phyloP scores from a whole-genome alignment of 2,113 vertebrate genomes.

The Engystomops pustulosus region DNA sequence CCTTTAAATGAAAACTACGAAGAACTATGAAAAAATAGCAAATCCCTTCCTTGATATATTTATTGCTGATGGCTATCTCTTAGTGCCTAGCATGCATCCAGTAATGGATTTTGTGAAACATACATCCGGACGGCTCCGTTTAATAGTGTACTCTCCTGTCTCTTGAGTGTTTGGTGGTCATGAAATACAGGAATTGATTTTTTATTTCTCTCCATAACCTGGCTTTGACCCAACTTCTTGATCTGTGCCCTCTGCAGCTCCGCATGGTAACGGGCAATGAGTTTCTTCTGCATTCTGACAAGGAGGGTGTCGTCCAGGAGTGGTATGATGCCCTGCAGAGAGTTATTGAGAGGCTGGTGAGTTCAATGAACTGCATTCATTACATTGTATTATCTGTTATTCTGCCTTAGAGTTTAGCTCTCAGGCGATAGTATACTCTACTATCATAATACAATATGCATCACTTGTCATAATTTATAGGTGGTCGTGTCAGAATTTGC shows the following conservation, averaged over 20 bases:
- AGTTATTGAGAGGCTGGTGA: constrained; percentile 85
- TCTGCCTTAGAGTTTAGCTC: too few species aligned
- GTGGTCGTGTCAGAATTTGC: too few species aligned
- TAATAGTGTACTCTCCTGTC: constrained; percentile 17
- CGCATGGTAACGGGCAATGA: constrained; percentile 89
- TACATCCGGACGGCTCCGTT: constrained; percentile 5
- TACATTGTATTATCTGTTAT: background rate
- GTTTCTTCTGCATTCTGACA: constrained; percentile 90
- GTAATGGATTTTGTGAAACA: constrained; percentile 8
- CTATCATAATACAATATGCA: too few species aligned
- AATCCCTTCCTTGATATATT: background rate
- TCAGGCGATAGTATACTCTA: background rate
- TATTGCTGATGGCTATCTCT: background rate
- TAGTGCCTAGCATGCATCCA: background rate
- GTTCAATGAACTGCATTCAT: constrained; percentile 50
- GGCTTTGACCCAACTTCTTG: constrained; percentile 31
- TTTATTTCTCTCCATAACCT: background rate
- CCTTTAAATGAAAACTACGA: background rate
- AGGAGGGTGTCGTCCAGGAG: constrained; percentile 79
- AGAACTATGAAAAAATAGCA: too few species aligned
- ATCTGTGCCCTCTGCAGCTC: constrained; percentile 70
- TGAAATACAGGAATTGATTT: constrained; percentile 21
- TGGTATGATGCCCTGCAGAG: constrained; percentile 84
- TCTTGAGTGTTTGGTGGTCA: constrained; percentile 28
- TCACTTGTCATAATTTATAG: too few species aligned